Evolutionary conservation across 2,888 invertebrate genomes (phyloP).

Genomic region (Athrips mouffetella): DNA sequence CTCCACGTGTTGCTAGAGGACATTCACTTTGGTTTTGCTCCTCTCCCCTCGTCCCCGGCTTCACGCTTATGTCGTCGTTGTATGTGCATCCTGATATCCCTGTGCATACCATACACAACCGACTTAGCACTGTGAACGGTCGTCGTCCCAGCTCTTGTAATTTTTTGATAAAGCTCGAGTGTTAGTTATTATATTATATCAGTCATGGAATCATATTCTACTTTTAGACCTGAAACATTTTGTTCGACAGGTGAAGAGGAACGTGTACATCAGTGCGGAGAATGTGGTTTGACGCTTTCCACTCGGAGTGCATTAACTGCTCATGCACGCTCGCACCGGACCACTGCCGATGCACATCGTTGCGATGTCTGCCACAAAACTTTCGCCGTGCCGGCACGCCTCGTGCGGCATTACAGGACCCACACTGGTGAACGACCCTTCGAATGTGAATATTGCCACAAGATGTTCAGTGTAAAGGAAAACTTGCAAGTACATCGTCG

Average conservation of each 20-base stretch:
- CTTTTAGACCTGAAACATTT: constrained; percentile 46
- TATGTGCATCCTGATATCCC: constrained; percentile 73
- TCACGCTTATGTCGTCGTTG: constrained; percentile 48
- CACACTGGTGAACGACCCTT: constrained; percentile 95
- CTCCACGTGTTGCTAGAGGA: constrained; percentile 65
- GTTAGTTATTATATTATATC: constrained; percentile 14
- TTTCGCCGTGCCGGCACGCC: constrained; percentile 92
- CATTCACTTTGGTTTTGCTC: constrained; percentile 53
- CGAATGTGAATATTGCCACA: constrained; percentile 94
- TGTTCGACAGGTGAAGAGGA: constrained; percentile 74
- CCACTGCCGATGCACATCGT: constrained; percentile 85
- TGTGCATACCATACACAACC: constrained; percentile 70
- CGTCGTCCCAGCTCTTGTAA: constrained; percentile 37
- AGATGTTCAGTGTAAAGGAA: constrained; percentile 95
- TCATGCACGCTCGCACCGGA: constrained; percentile 77
- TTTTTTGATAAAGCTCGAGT: constrained; percentile 18
- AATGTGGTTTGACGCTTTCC: constrained; percentile 86
- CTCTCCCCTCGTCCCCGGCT: constrained; percentile 37
- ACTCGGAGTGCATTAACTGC: constrained; percentile 87
- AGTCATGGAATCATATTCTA: constrained; percentile 42
- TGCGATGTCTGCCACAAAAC: constrained; percentile 95
- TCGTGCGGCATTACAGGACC: constrained; percentile 91
- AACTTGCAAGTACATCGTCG: constrained; percentile 93
- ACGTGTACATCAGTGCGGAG: constrained; percentile 79
- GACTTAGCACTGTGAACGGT: constrained; percentile 64